Evolutionary conservation across 2,888 invertebrate species (phyloP), one percentile per base, ranked within the genome.

Genomic region (Euzetes globulus): DNA sequence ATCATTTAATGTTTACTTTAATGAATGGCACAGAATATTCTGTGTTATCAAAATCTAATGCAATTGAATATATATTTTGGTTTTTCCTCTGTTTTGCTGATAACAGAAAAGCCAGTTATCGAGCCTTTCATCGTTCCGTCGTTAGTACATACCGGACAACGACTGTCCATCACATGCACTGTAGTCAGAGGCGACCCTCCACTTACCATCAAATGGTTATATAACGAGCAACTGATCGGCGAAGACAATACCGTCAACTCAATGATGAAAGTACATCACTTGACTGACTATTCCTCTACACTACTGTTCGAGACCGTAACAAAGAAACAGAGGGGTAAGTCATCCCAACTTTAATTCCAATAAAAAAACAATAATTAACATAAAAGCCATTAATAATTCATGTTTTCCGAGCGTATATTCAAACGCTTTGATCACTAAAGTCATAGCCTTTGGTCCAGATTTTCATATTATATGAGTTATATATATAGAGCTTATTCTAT

Each of bases 111-210:
- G 45, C 74, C 74, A 37, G 70, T 74, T 86, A 91, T 91, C 80
- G 87, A 91, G 84, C 91, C 91, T 52, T 91, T 91, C 81, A 89
- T 89, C 81, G 88, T 91, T 55, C 88, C 91, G 87, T 88, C 91
- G 87, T 89, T 90, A 82, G 86, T 91, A 85, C 89, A 58, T 90
- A 87, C 89, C 80, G 89, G 89, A 77, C 89, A 92, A 88, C 86
- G 93, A 79, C 92, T 92, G 45, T 92, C 92, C 76, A 92, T 94
- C 82, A 90, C 92, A 79, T 94, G 93, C 83, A 91, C 92, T 85
- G 91, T 93, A 82, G 87, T 92, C 82, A 92, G 92, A 84, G 94
- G 95, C 27, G 94, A 95, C 85, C 87, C 92, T 80, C 95, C 95
- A 71, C 90, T 95, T 79, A 89, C 90, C 79, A 92, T 96, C 84